Evolutionary conservation across 2,113 vertebrate genomes (phyloP), one percentile per base, ranked within the genome.

Genomic region (Murina feae): DNA sequence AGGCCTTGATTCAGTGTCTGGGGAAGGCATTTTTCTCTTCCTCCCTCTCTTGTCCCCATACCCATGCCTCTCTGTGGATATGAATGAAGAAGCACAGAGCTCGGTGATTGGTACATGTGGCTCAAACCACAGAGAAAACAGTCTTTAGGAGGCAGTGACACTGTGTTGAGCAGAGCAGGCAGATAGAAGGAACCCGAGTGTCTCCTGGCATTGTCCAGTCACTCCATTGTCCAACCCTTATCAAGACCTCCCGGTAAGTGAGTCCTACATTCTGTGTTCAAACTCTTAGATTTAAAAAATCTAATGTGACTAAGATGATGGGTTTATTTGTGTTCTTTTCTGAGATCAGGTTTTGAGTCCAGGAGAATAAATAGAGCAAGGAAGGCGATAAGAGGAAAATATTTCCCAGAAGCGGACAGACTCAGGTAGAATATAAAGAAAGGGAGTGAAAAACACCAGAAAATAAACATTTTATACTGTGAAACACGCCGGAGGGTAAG

Each of bases 151-250:
- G 6, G 32, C 65, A 78, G 79, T 68, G 47, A 88, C 4, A 2
- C 51, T 51, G 20, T 78, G 53, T 65, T 65, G 58, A 76, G 71
- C 53, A 78, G 63, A 89, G 58, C 6, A 69, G 37, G 91, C 39
- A 71, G 37, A 51, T 2, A 83, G 42, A 47, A 51, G 32, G 53
- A 81, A 35, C 39, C 4, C 23, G 96, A 93, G 88, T 95, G 72
- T 94, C 92, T 32, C 20, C 2, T 88, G 78, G 96, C 7, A n/a
- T 32, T 66, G 79, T 47, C 35, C 91, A 93, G 86, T 53, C 30
- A 20, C n/a, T 4, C 21, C 30, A 14, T 37, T 2, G 1, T 17
- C 42, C 30, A 28, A 9, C 4, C 28, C 49, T 88, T 94, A 65
- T 91, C 85, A 85, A 74, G 42, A 79, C 68, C 65, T 89, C 9